A percentile compares a stretch with the other conserved stretches of the same genome.
phyloP scores from a whole-genome alignment of 2,797 vertebrate genomes.

The Macroramphosus scolopax region DNA sequence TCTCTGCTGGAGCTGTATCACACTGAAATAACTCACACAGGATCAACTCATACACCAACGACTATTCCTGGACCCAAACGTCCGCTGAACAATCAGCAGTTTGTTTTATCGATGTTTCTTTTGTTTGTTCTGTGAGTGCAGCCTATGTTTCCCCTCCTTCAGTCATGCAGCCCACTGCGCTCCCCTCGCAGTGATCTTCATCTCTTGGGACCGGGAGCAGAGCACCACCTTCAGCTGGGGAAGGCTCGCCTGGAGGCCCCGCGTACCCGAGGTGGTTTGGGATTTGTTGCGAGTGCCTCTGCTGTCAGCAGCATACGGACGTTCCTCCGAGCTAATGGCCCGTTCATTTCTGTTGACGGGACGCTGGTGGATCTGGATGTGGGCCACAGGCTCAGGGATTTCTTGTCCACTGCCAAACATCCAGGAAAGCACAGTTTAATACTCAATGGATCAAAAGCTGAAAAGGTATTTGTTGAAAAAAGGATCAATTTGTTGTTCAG shows the following conservation, averaged over 20 bases:
- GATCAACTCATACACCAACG: neutral
- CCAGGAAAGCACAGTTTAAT: slow-evolving; percentile 21
- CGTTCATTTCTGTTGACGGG: slow-evolving; percentile 62
- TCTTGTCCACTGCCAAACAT: slow-evolving; percentile 29
- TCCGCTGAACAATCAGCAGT: too few relatives aligned
- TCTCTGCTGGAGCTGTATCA: too few relatives aligned
- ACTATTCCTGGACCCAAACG: too few relatives aligned
- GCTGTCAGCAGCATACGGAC: slow-evolving; percentile 35
- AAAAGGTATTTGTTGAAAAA: slow-evolving; percentile 36
- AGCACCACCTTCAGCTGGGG: slow-evolving; percentile 36
- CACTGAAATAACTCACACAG: neutral
- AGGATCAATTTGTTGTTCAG: slow-evolving; percentile 46
- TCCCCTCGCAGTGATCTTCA: slow-evolving; percentile 24
- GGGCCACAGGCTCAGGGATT: slow-evolving; percentile 37
- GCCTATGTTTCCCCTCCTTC: neutral
- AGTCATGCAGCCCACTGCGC: too few relatives aligned
- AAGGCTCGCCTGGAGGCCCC: slow-evolving; percentile 56
- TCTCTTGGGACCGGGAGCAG: slow-evolving; percentile 40
- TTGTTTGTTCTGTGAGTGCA: neutral
- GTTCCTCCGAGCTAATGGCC: slow-evolving; percentile 56
- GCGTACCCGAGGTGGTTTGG: slow-evolving; percentile 63
- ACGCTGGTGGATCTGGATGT: slow-evolving; percentile 38
- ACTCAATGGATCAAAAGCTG: slow-evolving; percentile 26
- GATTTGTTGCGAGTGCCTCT: slow-evolving; percentile 53
- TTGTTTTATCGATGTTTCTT: neutral